A percentile compares a stretch with the other conserved stretches of the same genome.
Evolutionary conservation across 2,113 vertebrate genomes (phyloP).

Genomic region (Brachyhypopomus gauderio): DNA sequence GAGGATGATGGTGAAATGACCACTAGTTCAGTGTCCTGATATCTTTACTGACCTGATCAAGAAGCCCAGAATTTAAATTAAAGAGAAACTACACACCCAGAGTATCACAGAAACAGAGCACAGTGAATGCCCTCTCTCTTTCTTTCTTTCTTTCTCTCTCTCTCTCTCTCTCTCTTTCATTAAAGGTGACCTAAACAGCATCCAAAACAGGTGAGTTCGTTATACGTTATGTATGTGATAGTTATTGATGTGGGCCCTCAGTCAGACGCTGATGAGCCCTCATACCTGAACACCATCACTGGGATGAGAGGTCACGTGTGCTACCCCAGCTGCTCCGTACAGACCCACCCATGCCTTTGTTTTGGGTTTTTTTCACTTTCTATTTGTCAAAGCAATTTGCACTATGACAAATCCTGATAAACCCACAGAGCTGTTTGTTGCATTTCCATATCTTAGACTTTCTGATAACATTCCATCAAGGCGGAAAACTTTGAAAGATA

Average conservation of each 20-base stretch:
- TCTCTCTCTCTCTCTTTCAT: too few relatives aligned
- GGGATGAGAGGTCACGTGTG: background rate
- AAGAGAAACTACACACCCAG: too few relatives aligned
- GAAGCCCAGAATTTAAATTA: too few relatives aligned
- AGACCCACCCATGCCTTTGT: background rate
- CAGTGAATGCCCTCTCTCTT: too few relatives aligned
- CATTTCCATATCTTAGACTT: conserved; percentile 56
- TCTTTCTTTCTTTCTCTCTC: too few relatives aligned
- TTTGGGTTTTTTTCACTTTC: background rate
- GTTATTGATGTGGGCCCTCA: background rate
- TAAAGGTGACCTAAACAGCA: too few relatives aligned
- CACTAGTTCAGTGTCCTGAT: too few relatives aligned
- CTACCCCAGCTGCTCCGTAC: background rate
- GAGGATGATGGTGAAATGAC: too few relatives aligned
- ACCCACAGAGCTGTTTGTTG: conserved; percentile 50
- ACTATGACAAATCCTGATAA: conserved; percentile 44
- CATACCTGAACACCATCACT: background rate
- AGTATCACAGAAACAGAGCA: too few relatives aligned
- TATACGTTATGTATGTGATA: too few relatives aligned
- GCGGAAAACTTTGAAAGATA: conserved; percentile 54
- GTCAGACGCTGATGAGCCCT: background rate
- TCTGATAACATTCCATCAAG: conserved; percentile 53
- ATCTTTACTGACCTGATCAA: too few relatives aligned
- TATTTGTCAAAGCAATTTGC: conserved; percentile 41
- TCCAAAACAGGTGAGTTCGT: background rate